Conservation (phyloP, 2,113 vertebrate genomes). For the Dicerorhinus sumatrensis region DNA sequence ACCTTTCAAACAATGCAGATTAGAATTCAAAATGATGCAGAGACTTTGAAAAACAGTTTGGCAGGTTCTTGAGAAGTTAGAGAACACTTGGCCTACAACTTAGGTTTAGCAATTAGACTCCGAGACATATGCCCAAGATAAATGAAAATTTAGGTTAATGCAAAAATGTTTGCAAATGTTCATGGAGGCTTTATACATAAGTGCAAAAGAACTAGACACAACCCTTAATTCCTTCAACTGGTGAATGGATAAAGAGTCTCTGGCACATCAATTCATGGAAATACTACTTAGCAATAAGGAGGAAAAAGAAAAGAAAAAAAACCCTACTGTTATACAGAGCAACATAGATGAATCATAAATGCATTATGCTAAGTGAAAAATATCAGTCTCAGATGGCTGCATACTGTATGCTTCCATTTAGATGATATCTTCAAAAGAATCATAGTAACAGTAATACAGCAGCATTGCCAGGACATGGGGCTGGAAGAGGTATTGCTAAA, state of each 20-base stretch:
- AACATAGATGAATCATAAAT: neutral
- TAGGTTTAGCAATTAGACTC: neutral
- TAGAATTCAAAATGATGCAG: neutral
- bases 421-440: neutral
- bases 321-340: neutral
- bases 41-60: neutral
- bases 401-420: neutral
- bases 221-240: neutral
- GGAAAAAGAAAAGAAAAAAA: neutral
- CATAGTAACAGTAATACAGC: neutral
- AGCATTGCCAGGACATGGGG: neutral
- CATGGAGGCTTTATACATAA: neutral
- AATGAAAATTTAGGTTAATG: neutral
- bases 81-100: neutral
- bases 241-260: neutral
- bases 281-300: neutral
- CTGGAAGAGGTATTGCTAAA: neutral
- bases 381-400: neutral
- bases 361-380: neutral
- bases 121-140: neutral
- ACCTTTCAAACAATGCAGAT: neutral
- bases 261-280: neutral
- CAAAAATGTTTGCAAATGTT: neutral
- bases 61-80: neutral
- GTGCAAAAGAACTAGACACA: neutral